These are phyloP conservation scores for Pseudois nayaur DNA, from an alignment of 2,113 vertebrate species.

Conservation along the genomic window DNA sequence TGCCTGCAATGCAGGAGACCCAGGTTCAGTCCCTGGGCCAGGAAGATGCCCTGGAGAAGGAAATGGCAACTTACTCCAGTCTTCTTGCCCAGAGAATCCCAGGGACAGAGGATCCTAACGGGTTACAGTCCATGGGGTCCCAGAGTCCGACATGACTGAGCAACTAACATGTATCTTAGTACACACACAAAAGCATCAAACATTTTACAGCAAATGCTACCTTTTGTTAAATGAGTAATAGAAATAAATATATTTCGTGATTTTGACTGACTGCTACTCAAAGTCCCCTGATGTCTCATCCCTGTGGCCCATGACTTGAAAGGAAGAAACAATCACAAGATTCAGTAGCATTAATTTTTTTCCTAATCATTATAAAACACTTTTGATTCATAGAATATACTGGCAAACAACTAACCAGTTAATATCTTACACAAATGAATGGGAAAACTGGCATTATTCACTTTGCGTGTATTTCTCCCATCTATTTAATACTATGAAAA, in stretches of 20 bases:
- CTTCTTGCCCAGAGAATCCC: not conserved
- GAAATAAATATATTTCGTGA: not conserved
- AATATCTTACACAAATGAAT: not conserved
- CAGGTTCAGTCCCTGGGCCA: not conserved
- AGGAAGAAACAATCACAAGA: not conserved
- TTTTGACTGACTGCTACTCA: not conserved
- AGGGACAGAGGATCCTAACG: not conserved
- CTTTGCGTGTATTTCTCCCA: not conserved
- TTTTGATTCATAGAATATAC: not conserved
- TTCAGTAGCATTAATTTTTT: not conserved
- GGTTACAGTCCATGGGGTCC: not conserved
- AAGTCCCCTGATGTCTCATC: not conserved
- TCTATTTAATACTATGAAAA: not conserved
- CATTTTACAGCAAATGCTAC: not conserved
- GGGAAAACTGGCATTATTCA: not conserved
- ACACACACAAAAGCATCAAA: not conserved
- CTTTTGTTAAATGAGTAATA: not conserved
- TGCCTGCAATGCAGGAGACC: not conserved
- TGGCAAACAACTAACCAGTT: not conserved
- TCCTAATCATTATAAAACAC: not conserved
- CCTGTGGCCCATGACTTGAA: not conserved
- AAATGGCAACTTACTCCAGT: not conserved
- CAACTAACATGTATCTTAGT: not conserved
- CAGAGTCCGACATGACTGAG: not conserved
- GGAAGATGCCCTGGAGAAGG: not conserved